Conservation (phyloP, 2,888 invertebrate species). For the Cerceris ruficornis region DNA sequence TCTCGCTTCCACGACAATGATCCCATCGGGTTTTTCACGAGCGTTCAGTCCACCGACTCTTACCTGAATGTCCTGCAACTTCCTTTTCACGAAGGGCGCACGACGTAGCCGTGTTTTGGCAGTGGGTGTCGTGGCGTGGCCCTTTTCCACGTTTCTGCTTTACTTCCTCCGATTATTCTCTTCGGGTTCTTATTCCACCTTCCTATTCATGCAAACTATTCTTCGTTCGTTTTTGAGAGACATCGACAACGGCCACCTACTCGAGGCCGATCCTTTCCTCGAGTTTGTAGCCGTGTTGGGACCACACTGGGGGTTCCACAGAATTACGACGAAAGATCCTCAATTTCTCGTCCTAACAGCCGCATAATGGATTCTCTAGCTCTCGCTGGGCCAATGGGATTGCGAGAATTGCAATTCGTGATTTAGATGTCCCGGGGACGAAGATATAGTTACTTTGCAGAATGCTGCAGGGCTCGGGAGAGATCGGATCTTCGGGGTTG, state of each 20-base stretch:
- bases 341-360: constrained; percentile 75
- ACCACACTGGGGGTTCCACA: constrained; percentile 65
- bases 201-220: not conserved
- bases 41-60: constrained; percentile 21
- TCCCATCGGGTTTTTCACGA: constrained; percentile 36
- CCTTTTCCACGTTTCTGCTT: constrained; percentile 27
- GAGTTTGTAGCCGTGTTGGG: constrained; percentile 46
- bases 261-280: constrained; percentile 22
- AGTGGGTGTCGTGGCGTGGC: constrained; percentile 34
- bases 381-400: constrained; percentile 25
- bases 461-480: not conserved
- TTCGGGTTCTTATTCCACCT: constrained; percentile 5
- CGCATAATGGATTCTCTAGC: constrained; percentile 68
- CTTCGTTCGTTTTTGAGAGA: constrained; percentile 8
- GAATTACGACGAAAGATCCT: constrained; percentile 66
- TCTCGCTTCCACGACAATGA: constrained; percentile 40
- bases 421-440: constrained; percentile 53
- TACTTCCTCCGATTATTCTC: not conserved
- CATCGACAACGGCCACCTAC: constrained; percentile 47
- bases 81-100: constrained; percentile 49
- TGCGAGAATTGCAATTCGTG: constrained; percentile 21
- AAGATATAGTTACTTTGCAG: not conserved
- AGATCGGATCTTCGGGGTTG: not conserved
- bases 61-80: constrained; percentile 40
- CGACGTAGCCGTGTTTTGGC: constrained; percentile 44